Percentiles rank a stretch among this genome's conserved stretches.
phyloP scores from a whole-genome alignment of 2,888 invertebrate genomes.

The Drosophila anceps region DNA sequence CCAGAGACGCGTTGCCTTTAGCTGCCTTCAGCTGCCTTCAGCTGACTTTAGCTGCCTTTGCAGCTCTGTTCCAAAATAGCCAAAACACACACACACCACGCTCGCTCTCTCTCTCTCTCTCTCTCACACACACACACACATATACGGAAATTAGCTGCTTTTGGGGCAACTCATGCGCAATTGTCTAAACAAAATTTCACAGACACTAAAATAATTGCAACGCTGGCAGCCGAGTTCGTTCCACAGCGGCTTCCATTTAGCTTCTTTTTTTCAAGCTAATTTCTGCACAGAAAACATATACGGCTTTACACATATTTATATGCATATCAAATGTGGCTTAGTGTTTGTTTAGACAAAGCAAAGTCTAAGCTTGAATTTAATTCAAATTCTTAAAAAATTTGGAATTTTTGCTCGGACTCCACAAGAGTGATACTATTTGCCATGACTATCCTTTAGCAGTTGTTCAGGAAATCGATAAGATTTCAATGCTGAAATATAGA shows the following conservation, averaged over 20 bases:
- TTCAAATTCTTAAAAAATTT: background rate
- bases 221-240: conserved; percentile 21
- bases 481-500: background rate
- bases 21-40: conserved; percentile 27
- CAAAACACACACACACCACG: conserved; percentile 21
- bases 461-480: background rate
- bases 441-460: background rate
- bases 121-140: conserved; percentile 13
- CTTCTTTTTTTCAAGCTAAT: conserved; percentile 4
- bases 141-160: conserved; percentile 48
- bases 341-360: background rate
- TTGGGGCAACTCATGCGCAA: conserved; percentile 37
- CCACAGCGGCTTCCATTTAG: conserved; percentile 17
- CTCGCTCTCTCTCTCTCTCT: too few relatives aligned
- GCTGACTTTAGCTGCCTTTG: conserved; percentile 32
- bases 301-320: background rate
- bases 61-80: conserved; percentile 69
- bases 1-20: conserved; percentile 42
- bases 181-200: conserved; percentile 60
- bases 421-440: background rate
- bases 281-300: background rate
- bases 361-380: background rate
- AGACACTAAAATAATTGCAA: conserved; percentile 53
- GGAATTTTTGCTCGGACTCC: background rate
- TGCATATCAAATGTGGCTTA: background rate